Evolutionary conservation across 2,888 invertebrate genomes (phyloP), one percentile per base, ranked within the genome.

Genomic region (Drosophila monieri): DNA sequence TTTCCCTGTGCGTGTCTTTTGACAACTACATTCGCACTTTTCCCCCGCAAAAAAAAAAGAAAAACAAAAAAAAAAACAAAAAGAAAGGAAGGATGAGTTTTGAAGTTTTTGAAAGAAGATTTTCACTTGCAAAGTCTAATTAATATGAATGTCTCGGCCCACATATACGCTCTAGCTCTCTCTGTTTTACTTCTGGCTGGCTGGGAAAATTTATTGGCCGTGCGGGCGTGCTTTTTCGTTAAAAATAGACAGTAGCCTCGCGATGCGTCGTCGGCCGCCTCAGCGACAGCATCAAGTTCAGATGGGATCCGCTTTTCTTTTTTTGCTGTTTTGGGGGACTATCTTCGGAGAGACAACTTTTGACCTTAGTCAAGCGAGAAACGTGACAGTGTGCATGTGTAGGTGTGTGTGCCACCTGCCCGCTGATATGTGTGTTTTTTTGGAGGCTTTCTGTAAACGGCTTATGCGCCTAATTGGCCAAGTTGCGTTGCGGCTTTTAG

Each of bases 341-440:
- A 30, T 44, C 23, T 59, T 37, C 44, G 53, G 27, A 48, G 61
- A 48, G 51, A 53, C 70, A 78, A 80, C 77, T 84, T 84, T 80
- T 86, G 84, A 84, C 84, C 84, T 84, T 86, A 84, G 84, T 73
- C 84, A 84, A 84, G 71, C 65, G 67, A 76, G 77, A 69, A 84
- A 81, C 81, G 86, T 79, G 86, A 78, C 84, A 80, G 73, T 47
- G 41, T 56, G 21, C 15, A 41, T 46, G 9, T 37, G 14, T 4
- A 25, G 8, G 9, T 39, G n/a, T 25, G 41, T 43, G 54, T 51
- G 35, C 30, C 52, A 64, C 69, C 61, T 69, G 54, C 54, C 61
- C 35, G 15, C 10, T 10, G 32, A 35, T 14, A 35, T 48, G 32
- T 15, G 37, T 25, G 18, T 15, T 39, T 21, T 6, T 25, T n/a